phyloP scores from a whole-genome alignment of 2,797 vertebrate genomes.

The Halcyon chelicuti region DNA sequence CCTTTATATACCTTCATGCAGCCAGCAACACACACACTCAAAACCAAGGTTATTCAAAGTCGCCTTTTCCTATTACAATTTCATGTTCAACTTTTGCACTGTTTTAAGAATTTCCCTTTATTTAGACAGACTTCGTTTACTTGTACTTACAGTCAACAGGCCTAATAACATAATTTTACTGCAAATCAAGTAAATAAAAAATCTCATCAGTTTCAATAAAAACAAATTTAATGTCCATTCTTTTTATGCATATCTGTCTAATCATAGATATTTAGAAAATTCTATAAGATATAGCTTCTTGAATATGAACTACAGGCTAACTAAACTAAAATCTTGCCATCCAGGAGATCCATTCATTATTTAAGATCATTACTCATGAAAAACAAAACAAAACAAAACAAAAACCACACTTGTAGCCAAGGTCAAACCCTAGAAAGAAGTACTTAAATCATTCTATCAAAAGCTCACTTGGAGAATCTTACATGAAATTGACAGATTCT shows the following conservation, averaged over 20 bases:
- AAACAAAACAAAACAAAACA: neutral
- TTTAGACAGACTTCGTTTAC: neutral
- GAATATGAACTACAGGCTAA: neutral
- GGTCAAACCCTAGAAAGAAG: neutral
- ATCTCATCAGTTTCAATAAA: neutral
- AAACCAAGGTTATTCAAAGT: neutral
- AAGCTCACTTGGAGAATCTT: neutral
- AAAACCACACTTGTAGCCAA: neutral
- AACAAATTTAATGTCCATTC: neutral
- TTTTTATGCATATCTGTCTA: neutral
- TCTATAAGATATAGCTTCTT: neutral
- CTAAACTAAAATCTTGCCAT: neutral
- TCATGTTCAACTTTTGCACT: neutral
- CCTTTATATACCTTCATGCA: neutral
- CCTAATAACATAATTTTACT: neutral
- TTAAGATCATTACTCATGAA: neutral
- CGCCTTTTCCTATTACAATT: neutral
- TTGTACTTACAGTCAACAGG: neutral
- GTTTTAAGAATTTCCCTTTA: neutral
- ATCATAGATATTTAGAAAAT: neutral
- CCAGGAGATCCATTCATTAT: neutral
- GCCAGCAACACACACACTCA: neutral
- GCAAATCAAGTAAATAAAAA: neutral
- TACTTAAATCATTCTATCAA: neutral
- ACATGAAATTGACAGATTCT: neutral